Evolutionary conservation across 2,797 vertebrate species (phyloP).

Genomic region (Ctenopoma multispine): DNA sequence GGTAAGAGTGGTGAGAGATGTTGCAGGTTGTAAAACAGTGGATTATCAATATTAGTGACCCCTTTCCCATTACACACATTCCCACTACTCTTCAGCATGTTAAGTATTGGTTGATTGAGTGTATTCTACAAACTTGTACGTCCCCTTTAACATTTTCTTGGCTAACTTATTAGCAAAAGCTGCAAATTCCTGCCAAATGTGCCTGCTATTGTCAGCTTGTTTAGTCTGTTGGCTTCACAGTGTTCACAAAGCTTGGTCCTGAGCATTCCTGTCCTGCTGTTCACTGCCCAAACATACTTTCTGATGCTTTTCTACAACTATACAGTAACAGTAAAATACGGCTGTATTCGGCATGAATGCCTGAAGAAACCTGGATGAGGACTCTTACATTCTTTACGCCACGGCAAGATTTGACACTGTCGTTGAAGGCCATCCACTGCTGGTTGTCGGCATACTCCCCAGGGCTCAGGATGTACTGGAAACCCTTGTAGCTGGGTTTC

Average conservation of each 20-base stretch:
- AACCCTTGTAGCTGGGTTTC: constrained; percentile 67
- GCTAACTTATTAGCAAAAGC: constrained; percentile 5
- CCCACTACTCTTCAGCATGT: background rate
- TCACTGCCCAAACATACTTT: constrained; percentile 18
- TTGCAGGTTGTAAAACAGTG: too few relatives aligned
- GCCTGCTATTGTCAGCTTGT: constrained; percentile 18
- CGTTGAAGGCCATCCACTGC: constrained; percentile 75
- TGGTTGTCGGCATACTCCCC: constrained; percentile 73
- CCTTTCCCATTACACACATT: too few relatives aligned
- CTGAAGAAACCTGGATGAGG: background rate
- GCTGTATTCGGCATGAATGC: background rate
- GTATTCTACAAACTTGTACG: background rate
- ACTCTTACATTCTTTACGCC: constrained; percentile 65
- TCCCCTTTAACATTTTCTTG: background rate
- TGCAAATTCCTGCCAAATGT: constrained; percentile 15
- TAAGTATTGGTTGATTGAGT: too few relatives aligned
- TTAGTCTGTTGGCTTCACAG: constrained; percentile 16
- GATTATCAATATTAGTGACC: too few relatives aligned
- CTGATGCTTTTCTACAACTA: background rate
- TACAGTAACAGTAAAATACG: background rate
- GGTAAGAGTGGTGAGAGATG: too few relatives aligned
- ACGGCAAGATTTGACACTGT: constrained; percentile 70
- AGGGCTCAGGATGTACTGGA: constrained; percentile 69
- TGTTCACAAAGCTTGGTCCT: constrained; percentile 21
- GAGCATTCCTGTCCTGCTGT: constrained; percentile 18